These are phyloP conservation scores for Antrozous pallidus DNA, from an alignment of 2,797 vertebrate species.

Conservation along the genomic window DNA sequence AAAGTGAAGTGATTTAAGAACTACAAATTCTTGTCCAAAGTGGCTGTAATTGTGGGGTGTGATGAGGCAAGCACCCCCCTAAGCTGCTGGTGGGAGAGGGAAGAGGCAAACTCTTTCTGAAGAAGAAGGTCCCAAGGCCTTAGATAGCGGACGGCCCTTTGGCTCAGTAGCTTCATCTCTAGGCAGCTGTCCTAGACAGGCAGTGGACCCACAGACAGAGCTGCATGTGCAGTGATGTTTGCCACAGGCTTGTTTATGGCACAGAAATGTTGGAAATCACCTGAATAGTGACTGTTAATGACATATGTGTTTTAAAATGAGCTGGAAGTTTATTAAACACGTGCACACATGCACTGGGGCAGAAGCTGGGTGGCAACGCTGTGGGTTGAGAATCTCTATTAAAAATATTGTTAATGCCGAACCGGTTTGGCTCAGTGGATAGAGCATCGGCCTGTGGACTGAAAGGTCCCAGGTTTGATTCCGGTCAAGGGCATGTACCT, in stretches of 20 bases:
- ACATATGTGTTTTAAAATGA: neutral
- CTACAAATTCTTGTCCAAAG: conserved; percentile 42
- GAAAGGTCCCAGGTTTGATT: too few species aligned
- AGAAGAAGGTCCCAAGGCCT: neutral
- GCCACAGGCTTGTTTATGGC: neutral
- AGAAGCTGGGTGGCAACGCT: neutral
- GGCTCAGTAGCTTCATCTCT: neutral
- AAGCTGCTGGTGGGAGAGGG: neutral
- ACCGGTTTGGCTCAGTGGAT: too few species aligned
- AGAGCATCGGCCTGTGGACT: too few species aligned
- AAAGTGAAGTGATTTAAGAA: neutral
- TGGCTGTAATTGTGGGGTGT: conserved; percentile 61
- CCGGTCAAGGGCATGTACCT: too few species aligned
- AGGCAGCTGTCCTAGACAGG: neutral
- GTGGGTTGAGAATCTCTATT: neutral
- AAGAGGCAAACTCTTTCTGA: neutral
- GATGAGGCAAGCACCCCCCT: neutral
- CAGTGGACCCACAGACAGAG: neutral
- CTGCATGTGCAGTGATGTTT: neutral
- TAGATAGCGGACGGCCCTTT: neutral
- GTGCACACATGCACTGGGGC: neutral
- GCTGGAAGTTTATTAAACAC: neutral
- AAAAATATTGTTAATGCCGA: too few species aligned
- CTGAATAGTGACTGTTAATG: neutral
- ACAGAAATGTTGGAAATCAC: neutral